phyloP scores from a whole-genome alignment of 2,113 vertebrate genomes.

The Eudorcas thomsonii region DNA sequence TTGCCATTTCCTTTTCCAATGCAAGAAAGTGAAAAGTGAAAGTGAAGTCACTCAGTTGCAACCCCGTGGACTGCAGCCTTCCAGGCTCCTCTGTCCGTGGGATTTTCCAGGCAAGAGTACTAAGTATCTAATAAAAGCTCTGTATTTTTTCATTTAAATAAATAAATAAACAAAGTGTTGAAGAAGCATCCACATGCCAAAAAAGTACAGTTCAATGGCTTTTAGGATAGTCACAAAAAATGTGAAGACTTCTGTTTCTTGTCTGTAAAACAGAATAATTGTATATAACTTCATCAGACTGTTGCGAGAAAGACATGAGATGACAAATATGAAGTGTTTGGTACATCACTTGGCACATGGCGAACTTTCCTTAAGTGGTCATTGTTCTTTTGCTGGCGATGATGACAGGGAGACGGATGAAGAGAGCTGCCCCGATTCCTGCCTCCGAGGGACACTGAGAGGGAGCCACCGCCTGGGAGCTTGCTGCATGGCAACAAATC shows the following conservation, averaged over 20 bases:
- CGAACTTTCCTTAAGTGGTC: background rate
- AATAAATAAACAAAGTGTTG: background rate
- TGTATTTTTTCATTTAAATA: background rate
- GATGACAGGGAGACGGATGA: background rate
- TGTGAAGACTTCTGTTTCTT: background rate
- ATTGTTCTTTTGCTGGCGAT: background rate
- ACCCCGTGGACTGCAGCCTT: no score
- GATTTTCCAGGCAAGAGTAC: no score
- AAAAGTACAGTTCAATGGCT: background rate
- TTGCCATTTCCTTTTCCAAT: no score
- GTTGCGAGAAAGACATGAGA: background rate
- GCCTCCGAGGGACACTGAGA: background rate
- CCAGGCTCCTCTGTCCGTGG: no score
- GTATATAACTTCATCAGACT: background rate
- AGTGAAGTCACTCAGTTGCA: no score
- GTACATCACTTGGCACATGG: rapidly evolving
- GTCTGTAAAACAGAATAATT: background rate
- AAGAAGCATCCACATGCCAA: background rate
- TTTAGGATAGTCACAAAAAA: background rate
- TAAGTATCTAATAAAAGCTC: background rate
- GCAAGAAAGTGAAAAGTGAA: no score
- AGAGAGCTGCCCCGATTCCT: background rate
- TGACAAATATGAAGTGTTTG: background rate
- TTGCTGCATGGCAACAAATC: background rate
- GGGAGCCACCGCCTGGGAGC: background rate